Percentiles rank a stretch among this genome's conserved stretches.
Conservation (phyloP, 1,140 invertebrate species). For the Scylla paramamosain region DNA sequence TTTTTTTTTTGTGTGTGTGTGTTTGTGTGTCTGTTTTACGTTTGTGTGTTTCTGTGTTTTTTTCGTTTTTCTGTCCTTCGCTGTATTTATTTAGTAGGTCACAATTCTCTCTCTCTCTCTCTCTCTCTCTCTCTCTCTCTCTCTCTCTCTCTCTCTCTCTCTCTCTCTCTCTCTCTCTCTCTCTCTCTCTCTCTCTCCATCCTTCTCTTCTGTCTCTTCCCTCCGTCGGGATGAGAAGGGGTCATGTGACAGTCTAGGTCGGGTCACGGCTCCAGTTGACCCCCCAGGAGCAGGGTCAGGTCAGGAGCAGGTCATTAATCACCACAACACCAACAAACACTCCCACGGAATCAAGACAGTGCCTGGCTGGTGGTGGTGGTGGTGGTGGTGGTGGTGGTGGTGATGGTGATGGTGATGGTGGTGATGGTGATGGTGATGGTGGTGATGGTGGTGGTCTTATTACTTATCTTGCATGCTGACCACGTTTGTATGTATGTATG, state of each 20-base stretch:
- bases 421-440: not conserved
- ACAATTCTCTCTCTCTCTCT: not conserved
- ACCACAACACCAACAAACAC: not conserved
- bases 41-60: no score
- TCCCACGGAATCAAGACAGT: not conserved
- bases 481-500: no score
- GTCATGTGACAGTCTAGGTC: not conserved
- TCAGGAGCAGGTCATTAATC: not conserved
- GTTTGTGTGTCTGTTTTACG: no score
- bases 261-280: not conserved
- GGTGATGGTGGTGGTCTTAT: not conserved
- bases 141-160: not conserved
- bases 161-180: constrained; percentile 37
- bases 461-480: no score
- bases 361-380: not conserved
- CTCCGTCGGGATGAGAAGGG: not conserved
- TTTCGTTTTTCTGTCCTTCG: no score
- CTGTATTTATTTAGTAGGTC: no score
- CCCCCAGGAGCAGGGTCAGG: not conserved
- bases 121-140: not conserved
- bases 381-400: not conserved
- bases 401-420: not conserved
- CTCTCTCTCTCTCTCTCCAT: not conserved
- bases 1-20: no score
- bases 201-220: not conserved